Percentiles rank a stretch among this genome's conserved stretches.
phyloP scores from a whole-genome alignment of 2,888 invertebrate genomes.

The Philereme transversata region DNA sequence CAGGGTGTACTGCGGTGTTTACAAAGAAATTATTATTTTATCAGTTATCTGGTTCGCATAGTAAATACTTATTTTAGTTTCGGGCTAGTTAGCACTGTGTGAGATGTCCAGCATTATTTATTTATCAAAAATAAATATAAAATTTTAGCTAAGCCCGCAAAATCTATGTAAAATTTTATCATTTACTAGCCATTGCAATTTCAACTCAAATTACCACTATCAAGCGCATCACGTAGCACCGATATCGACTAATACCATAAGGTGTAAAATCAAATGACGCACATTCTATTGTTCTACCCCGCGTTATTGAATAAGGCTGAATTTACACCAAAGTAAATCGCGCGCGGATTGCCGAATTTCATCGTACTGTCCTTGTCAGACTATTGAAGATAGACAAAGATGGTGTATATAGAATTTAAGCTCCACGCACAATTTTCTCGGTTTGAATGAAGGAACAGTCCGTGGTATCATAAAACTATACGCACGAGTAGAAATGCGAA shows the following conservation, averaged over 20 bases:
- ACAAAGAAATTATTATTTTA: no score
- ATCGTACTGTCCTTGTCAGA: constrained; percentile 21
- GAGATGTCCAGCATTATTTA: no score
- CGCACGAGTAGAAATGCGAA: constrained; percentile 55
- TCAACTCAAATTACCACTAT: constrained; percentile 13
- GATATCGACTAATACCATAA: constrained; percentile 17
- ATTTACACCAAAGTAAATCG: constrained; percentile 21
- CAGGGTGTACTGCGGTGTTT: no score
- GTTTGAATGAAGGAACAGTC: constrained; percentile 26
- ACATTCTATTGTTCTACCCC: constrained; percentile 30
- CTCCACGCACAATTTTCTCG: constrained; percentile 11
- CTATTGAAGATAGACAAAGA: constrained; percentile 10
- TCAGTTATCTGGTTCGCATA: no score
- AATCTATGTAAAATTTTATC: no score
- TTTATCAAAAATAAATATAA: no score
- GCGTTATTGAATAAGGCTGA: constrained; percentile 28
- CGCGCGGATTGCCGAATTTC: background rate
- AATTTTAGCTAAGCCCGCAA: no score
- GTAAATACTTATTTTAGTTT: no score
- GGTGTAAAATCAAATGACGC: constrained; percentile 28
- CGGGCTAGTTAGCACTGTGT: no score
- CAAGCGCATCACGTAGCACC: constrained; percentile 18
- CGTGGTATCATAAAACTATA: constrained; percentile 58
- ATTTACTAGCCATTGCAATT: constrained; percentile 6
- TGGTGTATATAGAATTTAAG: background rate